These are phyloP conservation scores for Enoplosus armatus DNA, from an alignment of 2,797 vertebrate species.

Conservation along the genomic window DNA sequence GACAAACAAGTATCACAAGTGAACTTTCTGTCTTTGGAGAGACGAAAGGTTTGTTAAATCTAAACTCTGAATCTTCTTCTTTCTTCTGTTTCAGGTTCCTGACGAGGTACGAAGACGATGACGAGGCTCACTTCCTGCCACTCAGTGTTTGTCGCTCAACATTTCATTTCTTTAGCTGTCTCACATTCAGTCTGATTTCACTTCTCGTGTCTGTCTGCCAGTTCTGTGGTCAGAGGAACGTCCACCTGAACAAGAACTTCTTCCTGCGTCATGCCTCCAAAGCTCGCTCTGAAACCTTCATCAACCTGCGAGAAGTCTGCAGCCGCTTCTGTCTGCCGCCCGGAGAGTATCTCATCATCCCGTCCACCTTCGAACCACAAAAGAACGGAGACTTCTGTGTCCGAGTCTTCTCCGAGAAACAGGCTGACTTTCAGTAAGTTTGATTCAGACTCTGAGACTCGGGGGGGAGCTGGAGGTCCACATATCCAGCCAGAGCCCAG, in stretches of 20 bases:
- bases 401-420: slow-evolving; percentile 90
- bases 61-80: neutral
- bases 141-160: neutral
- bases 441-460: too few species aligned
- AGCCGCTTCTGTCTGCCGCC: slow-evolving; percentile 88
- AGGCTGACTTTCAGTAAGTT: slow-evolving; percentile 86
- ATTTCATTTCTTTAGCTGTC: neutral
- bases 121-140: neutral
- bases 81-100: slow-evolving; percentile 80
- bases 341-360: slow-evolving; percentile 88
- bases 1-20: too few species aligned
- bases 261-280: slow-evolving; percentile 85
- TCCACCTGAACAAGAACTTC: slow-evolving; percentile 88
- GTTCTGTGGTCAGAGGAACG: slow-evolving; percentile 82
- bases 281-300: slow-evolving; percentile 89
- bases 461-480: too few species aligned
- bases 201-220: slow-evolving; percentile 48
- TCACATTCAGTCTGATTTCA: neutral
- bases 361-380: slow-evolving; percentile 90
- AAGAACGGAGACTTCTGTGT: slow-evolving; percentile 90
- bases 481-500: too few species aligned
- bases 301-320: slow-evolving; percentile 90
- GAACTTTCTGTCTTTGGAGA: neutral
- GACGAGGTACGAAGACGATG: slow-evolving; percentile 78
- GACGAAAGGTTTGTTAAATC: neutral